Percentiles rank a stretch among this genome's conserved stretches.
Evolutionary conservation across 2,797 vertebrate species (phyloP).

Genomic region (Oreortyx pictus): DNA sequence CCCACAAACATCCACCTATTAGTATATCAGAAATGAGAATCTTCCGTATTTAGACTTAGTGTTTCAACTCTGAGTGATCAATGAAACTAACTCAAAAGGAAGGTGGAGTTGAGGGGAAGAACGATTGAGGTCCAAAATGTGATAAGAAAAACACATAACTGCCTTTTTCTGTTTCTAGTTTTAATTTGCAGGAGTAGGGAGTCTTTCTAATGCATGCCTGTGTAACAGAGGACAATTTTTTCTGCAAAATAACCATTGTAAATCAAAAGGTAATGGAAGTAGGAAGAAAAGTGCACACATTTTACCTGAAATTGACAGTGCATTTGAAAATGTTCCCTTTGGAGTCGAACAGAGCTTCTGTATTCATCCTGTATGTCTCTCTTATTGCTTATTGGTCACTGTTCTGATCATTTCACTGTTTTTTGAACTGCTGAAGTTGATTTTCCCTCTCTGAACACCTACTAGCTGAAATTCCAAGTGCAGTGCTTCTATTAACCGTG

Average conservation of each 20-base stretch:
- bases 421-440: neutral
- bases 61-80: neutral
- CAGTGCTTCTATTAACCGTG: slow-evolving; percentile 63
- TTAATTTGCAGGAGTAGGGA: neutral
- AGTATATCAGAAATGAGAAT: neutral
- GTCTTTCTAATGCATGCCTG: neutral
- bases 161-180: neutral
- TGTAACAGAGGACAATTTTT: neutral
- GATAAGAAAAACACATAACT: neutral
- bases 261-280: neutral
- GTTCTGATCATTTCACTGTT: neutral
- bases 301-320: neutral
- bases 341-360: neutral
- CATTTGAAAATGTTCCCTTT: neutral
- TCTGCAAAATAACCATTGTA: neutral
- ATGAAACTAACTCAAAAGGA: neutral
- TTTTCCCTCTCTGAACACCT: neutral
- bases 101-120: neutral
- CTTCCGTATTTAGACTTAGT: neutral
- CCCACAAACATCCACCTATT: neutral
- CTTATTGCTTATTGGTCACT: neutral
- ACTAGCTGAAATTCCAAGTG: slow-evolving; percentile 63
- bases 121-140: neutral
- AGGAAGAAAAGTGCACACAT: neutral
- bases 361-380: neutral